Conservation (phyloP, 2,113 vertebrate genomes). For the Myrmecophaga tridactyla region DNA sequence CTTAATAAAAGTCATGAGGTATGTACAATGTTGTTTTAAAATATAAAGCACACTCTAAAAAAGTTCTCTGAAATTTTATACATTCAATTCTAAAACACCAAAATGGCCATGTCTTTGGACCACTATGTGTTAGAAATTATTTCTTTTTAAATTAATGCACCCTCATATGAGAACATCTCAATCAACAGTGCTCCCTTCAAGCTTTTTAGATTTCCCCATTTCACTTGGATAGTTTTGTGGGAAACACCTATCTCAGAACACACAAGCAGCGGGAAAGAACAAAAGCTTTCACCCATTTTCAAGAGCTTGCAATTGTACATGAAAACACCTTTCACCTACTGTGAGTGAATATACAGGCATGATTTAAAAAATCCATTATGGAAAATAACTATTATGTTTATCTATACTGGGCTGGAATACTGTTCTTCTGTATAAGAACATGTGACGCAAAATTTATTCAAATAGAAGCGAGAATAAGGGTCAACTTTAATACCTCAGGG, state of each 20-base stretch:
- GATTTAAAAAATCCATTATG: neutral
- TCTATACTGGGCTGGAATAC: conserved; percentile 22
- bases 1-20: neutral
- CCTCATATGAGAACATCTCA: neutral
- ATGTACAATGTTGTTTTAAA: neutral
- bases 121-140: neutral
- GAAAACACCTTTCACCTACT: neutral
- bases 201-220: neutral
- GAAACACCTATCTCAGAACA: neutral
- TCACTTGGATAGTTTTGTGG: neutral
- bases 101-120: neutral
- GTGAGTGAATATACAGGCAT: neutral
- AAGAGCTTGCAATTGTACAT: neutral
- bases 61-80: conserved; percentile 4
- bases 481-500: conserved; percentile 72
- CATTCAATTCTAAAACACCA: conserved; percentile 1
- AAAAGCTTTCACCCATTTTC: conserved; percentile 37
- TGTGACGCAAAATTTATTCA: conserved; percentile 71
- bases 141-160: neutral
- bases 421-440: conserved; percentile 68
- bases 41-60: neutral
- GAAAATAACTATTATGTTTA: neutral
- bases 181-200: neutral
- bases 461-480: conserved; percentile 79
- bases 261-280: conserved; percentile 21